Evolutionary conservation across 1,140 invertebrate genomes (phyloP), one percentile per base, ranked within the genome.

Genomic region (Drosophila orosa): DNA sequence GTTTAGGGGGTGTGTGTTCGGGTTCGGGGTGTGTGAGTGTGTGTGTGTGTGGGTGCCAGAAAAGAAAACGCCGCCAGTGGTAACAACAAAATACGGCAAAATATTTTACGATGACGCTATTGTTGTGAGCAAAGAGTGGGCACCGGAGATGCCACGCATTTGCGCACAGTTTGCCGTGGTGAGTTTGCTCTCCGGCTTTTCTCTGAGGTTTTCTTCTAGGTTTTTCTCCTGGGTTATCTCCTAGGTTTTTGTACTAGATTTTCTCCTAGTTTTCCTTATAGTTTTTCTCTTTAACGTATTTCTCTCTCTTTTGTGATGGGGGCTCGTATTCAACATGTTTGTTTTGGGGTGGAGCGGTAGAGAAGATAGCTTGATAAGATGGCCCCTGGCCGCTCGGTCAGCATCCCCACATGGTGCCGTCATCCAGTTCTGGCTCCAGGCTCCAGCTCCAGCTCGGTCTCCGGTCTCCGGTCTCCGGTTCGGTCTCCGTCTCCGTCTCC

Each of bases 81-180:
- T 58, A 78, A 81, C 81, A 86, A 82, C 82, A 85, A 81, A 81
- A 86, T 80, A 81, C 81, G 81, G 81, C 81, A 86, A 80, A 69
- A 86, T 78, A 55, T 56, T 86, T 85, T 86, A 85, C 81, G 81
- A 85, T 85, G 81, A 85, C 81, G 81, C 82, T 86, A 85, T 85
- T 85, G 82, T 85, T 84, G 77, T 73, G 69, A 74, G 72, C 65
- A 12, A 56, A 47, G 25, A 35, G 65, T 33, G 50, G 69, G 9
- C 48, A 31, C 15, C 27, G 7, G 27, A 17, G 45, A 66, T 55
- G 73, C 22, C 22, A 52, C 62, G 82, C 78, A 74, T 39, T 76
- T 85, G 81, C 81, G 81, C 81, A 86, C 22, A 58, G 22, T 6
- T 24, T 22, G 12, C 40, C 44, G 62, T 86, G 83, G 84, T 86